Percentiles rank a stretch among this genome's conserved stretches.
Conservation (phyloP, 2,113 vertebrate genomes). For the Cinclus mexicanus region DNA sequence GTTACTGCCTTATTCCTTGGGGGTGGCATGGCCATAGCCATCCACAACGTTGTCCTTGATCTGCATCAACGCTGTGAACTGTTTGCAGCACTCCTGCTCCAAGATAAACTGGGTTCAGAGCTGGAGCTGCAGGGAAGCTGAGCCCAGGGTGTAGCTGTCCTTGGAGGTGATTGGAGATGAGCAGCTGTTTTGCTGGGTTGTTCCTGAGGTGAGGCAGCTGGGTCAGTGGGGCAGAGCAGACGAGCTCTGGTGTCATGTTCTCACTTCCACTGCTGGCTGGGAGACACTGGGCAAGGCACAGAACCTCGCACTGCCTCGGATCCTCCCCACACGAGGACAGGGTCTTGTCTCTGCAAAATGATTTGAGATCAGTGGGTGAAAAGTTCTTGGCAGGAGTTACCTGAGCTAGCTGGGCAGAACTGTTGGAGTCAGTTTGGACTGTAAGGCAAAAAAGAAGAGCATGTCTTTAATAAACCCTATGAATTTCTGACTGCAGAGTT, state of each 20-base stretch:
- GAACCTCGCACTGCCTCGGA: fast-evolving
- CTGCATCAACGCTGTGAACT: background rate
- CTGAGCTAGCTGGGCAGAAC: background rate
- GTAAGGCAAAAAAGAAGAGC: background rate
- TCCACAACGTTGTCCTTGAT: background rate
- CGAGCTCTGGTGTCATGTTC: fast-evolving
- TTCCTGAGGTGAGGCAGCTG: background rate
- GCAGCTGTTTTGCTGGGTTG: background rate
- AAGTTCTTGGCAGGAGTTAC: background rate
- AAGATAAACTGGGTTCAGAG: background rate
- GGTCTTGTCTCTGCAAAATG: background rate
- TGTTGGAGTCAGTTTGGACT: background rate
- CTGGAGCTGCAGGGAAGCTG: background rate
- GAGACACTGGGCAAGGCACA: background rate
- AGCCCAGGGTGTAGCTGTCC: background rate
- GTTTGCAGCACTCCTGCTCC: slow-evolving; percentile 21
- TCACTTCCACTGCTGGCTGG: background rate
- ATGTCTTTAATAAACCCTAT: background rate
- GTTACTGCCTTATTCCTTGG: slow-evolving; percentile 57
- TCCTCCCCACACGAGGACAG: background rate
- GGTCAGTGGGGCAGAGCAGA: background rate
- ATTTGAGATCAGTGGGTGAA: background rate
- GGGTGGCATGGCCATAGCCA: background rate
- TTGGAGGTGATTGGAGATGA: background rate
- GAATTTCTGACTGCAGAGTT: background rate